phyloP scores from a whole-genome alignment of 2,888 invertebrate genomes.

The Corbicula japonica region DNA sequence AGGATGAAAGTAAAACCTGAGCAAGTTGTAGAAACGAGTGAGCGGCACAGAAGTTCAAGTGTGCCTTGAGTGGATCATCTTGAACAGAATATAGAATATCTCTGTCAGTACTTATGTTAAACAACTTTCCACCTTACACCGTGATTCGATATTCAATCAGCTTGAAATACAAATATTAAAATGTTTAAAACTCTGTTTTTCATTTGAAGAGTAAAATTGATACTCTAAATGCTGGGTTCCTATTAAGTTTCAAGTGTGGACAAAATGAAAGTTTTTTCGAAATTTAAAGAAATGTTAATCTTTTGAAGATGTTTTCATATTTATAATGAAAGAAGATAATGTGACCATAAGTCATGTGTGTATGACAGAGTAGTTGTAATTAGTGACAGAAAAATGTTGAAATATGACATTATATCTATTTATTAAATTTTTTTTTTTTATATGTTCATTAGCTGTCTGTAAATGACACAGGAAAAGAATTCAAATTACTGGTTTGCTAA shows the following conservation, averaged over 20 bases:
- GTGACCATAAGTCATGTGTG: too few relatives aligned
- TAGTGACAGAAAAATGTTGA: too few relatives aligned
- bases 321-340: too few relatives aligned
- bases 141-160: slow-evolving; percentile 29
- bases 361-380: too few relatives aligned
- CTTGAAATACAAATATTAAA: slow-evolving; percentile 26
- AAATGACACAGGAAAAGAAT: too few relatives aligned
- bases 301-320: too few relatives aligned
- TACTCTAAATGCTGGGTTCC: neutral
- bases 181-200: slow-evolving; percentile 23
- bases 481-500: too few relatives aligned
- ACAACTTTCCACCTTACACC: slow-evolving; percentile 3
- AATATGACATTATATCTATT: too few relatives aligned
- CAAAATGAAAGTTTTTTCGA: neutral
- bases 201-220: slow-evolving; percentile 12
- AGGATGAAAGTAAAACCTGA: slow-evolving; percentile 35
- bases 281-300: slow-evolving; percentile 1
- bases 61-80: slow-evolving; percentile 6
- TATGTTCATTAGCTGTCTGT: too few relatives aligned
- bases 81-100: slow-evolving; percentile 20
- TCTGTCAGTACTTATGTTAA: slow-evolving; percentile 7
- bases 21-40: slow-evolving; percentile 1
- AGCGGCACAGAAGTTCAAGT: too few relatives aligned
- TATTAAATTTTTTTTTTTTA: too few relatives aligned
- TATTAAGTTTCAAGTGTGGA: neutral